These are phyloP conservation scores for Bruchidius siliquastri DNA, from an alignment of 2,888 invertebrate genomes.

Conservation along the genomic window DNA sequence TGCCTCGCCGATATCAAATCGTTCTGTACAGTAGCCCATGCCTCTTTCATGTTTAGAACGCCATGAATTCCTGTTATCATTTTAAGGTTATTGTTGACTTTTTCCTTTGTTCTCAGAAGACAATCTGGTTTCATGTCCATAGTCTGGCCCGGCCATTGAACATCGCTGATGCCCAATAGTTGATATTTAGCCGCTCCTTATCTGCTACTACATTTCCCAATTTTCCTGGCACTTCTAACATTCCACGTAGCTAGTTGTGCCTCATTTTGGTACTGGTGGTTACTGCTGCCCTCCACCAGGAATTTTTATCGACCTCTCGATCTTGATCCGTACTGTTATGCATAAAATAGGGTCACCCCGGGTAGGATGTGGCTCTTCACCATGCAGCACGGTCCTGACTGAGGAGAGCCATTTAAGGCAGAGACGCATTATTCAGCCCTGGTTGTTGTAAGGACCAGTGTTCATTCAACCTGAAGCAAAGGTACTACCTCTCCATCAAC, in stretches of 20 bases:
- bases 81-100: no score
- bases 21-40: no score
- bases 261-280: constrained; percentile 1
- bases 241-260: background rate
- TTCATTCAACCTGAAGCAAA: constrained; percentile 3
- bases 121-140: background rate
- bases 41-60: no score
- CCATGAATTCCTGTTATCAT: no score
- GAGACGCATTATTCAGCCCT: constrained; percentile 3
- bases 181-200: background rate
- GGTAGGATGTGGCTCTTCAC: constrained; percentile 5
- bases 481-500: constrained; percentile 4
- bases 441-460: constrained; percentile 3
- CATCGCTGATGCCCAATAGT: constrained; percentile 2
- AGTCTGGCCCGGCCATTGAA: constrained; percentile 2
- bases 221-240: constrained; percentile 1
- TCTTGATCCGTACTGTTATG: constrained; percentile 6
- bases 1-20: no score
- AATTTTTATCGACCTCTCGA: constrained; percentile 6
- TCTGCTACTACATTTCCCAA: background rate
- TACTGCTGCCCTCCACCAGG: constrained; percentile 4
- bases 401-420: background rate
- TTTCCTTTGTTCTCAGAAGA: no score
- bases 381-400: constrained; percentile 4
- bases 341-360: constrained; percentile 4